Base-by-base conservation (phyloP, 2,888 invertebrate genomes). In the Gibbula magus region DNA sequence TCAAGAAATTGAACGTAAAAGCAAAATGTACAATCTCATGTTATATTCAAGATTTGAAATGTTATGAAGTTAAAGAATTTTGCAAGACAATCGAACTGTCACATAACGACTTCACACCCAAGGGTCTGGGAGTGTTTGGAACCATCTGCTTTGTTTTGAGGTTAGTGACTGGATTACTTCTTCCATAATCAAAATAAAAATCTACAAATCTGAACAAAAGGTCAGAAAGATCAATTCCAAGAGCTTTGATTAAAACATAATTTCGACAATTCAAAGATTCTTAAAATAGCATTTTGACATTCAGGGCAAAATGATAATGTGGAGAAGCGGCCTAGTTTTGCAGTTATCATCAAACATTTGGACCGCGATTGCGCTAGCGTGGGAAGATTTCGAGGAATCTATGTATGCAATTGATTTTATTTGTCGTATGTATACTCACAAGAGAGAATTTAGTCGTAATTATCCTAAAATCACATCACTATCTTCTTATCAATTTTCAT, bases 401-500 rank as follows among this genome's bases (percentile, higher is more conserved):
- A 29, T 22, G 8, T 29, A 13, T 29, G 29, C 29, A 29, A 61
- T 29, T 29, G 61, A 8, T 61, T 61, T 61, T 61, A 61, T 18
- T 61, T 61, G 25, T 32, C 25, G 13, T 16, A 8, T 25, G n/a
- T 61, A 29, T 61, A 61, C 61, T 61, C 22, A 61, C 61, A 61
- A 61, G 61, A 61, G 61, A 25, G 61, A 61, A 29, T 29, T 61
- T 25, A 61, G 25, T 32, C 22, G 61, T 61, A 61, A 29, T 61
- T 61, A 25, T 61, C 29, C 61, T 16, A 61, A 29, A 61, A 61
- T 61, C 29, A 61, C 61, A 61, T 61, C 61, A 29, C 61, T 61
- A 61, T 61, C 61, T 16, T 61, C 29, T 61, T 61, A 61, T 61
- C 61, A 61, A 61, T 61, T 45, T 61, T 61, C 61, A 61, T 61